Base-by-base conservation (phyloP, 2,888 invertebrate species). In the Quadriops clusia region DNA sequence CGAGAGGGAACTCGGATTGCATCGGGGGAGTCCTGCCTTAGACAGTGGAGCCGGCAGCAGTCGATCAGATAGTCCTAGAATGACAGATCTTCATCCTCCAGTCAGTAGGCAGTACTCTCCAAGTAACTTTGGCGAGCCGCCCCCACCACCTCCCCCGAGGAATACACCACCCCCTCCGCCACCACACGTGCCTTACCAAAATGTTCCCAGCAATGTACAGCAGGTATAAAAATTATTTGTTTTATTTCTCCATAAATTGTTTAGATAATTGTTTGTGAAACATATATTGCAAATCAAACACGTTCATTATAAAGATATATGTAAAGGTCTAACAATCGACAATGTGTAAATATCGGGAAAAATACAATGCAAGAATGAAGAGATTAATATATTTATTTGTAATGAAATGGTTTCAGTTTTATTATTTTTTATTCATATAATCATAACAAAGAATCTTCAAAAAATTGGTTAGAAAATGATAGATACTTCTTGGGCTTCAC, bases 41-140 rank as follows among this genome's bases (percentile, higher is more conserved):
- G 87, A 87, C 54, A 85, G 84, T 31, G 87, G 86, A 10, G 86
- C 86, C 8, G 86, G 86, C 27, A 85, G 85, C 53, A 86, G 86
- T 23, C 70, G 89, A 31, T 90, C 90, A 4, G 90, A 90, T 54
- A 87, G 86, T 56, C 89, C 87, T 9, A 75, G 87, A 41, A 68
- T 79, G 42, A 61, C 72, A 7, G 76, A 76, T 42, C 44, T 59
- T 17, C 60, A 81, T 50, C 72, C 76, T 24, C 78, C 79, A 45
- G 64, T 81, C 21, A 72, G 70, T 42, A 66, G 81, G 28, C 77
- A 78, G 50, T 81, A 81, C 54, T 80, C 80, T 33, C 79, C 80
- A 5, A 76, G 74, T 24, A 45, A 56, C 42, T 66, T 66, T 45
- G 64, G 65, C 43, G 67, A 63, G 49, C 65, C 59, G 23, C 65